These are phyloP conservation scores for Gadopsis marmoratus DNA, from an alignment of 2,797 vertebrate genomes.

Conservation along the genomic window DNA sequence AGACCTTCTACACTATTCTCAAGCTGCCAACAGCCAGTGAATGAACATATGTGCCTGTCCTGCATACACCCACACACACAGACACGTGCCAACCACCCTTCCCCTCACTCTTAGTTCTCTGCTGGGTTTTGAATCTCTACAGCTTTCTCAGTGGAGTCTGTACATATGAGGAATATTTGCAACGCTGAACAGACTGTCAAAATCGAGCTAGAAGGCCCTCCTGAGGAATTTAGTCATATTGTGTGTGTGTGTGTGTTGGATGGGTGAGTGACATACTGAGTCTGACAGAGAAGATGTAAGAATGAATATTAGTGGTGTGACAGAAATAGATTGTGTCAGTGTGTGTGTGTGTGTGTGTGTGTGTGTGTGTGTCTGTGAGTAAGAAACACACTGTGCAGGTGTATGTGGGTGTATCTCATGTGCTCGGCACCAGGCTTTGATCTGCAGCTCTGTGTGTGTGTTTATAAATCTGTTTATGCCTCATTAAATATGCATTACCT, in stretches of 20 bases:
- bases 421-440: constrained; percentile 54
- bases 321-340: constrained; percentile 32
- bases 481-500: constrained; percentile 90
- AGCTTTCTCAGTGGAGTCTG: constrained; percentile 41
- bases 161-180: constrained; percentile 54
- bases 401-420: constrained; percentile 30
- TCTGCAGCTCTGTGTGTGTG: constrained; percentile 50
- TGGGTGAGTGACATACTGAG: constrained; percentile 22
- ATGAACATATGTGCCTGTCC: constrained; percentile 1
- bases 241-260: constrained; percentile 13
- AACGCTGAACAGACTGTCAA: constrained; percentile 50
- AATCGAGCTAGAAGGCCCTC: constrained; percentile 42
- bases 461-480: constrained; percentile 84
- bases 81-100: not conserved
- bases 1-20: constrained; percentile 9
- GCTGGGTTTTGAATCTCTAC: constrained; percentile 24
- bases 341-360: constrained; percentile 15
- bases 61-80: not conserved
- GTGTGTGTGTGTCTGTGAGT: not conserved
- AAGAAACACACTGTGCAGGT: constrained; percentile 34
- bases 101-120: not conserved
- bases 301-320: constrained; percentile 28
- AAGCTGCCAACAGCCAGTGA: constrained; percentile 5
- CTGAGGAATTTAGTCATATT: constrained; percentile 34
- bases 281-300: constrained; percentile 25